Evolutionary conservation across 2,113 vertebrate species (phyloP), one percentile per base, ranked within the genome.

Genomic region (Fregata magnificens): DNA sequence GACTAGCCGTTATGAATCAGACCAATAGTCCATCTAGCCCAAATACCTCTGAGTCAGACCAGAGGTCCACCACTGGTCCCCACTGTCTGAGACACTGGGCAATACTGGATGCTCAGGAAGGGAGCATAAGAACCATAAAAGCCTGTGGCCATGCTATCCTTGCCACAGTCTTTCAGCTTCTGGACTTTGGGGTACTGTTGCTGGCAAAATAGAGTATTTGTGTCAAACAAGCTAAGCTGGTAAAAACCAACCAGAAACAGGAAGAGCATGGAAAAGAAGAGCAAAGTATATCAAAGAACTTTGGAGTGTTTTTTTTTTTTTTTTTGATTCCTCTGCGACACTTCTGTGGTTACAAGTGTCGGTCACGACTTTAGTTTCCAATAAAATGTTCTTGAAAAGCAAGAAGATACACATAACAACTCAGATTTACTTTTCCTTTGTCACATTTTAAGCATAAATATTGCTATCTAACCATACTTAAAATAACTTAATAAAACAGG

Each of bases 381-480:
- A 42, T 25, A 63, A 93, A 88, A 50, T 1, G 5, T 79, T 94
- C 69, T 56, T 85, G 78, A 85, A 93, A 88, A 94, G 70, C 74
- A 79, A 67, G 14, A 79, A 53, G 70, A 83, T 59, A n/a, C 47
- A 55, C 3, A 0, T 50, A 77, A 70, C 16, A 85, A 82, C 63
- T 49, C 49, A 66, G 62, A 91, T 4, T 8, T 66, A 17, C 14
- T 81, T 90, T 82, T 47, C n/a, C 31, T 45, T 44, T 63, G 56
- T 25, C 56, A 72, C 56, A 61, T 21, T 83, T 78, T 16, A 91
- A 70, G 25, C 17, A 90, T 61, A 85, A 89, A 94, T 80, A 95
- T 72, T 94, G 79, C 86, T 97, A 90, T 84, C 78, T 73, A 96
- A 92, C 24, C 74, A 86, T 10, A 79, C 53, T 89, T 74, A 76